A percentile compares a stretch with the other conserved stretches of the same genome.
These are phyloP conservation scores for Harpagus bidentatus DNA, from an alignment of 2,113 vertebrate genomes.

Conservation along the genomic window DNA sequence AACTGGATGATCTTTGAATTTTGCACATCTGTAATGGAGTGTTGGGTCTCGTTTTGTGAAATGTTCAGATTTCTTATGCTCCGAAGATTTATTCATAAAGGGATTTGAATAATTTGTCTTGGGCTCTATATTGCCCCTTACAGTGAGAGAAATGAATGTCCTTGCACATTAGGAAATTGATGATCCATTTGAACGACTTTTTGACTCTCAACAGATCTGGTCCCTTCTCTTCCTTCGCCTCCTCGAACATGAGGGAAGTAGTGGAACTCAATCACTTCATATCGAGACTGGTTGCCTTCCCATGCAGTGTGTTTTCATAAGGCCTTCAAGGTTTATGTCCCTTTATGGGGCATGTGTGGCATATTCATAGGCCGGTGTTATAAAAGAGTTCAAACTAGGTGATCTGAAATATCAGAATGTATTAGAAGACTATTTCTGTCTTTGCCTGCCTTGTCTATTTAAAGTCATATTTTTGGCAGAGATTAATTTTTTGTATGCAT, in stretches of 20 bases:
- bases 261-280: neutral
- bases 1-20: neutral
- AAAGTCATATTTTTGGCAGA: neutral
- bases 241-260: neutral
- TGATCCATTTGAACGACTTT: neutral
- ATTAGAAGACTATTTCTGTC: neutral
- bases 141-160: neutral
- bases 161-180: neutral
- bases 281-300: neutral
- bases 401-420: neutral
- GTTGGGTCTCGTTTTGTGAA: neutral
- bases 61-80: neutral
- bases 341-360: accelerated
- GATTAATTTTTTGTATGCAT: neutral
- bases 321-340: neutral
- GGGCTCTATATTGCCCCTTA: neutral
- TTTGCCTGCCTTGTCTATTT: neutral
- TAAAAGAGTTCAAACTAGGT: neutral
- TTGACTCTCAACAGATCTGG: neutral
- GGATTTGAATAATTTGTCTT: neutral
- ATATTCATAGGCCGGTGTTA: too few relatives aligned
- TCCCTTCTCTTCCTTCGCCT: accelerated
- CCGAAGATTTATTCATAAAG: neutral
- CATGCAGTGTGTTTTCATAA: neutral
- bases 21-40: neutral